Percentiles rank a stretch among this genome's conserved stretches.
phyloP scores from a whole-genome alignment of 2,113 vertebrate genomes.

The Phainopepla nitens region DNA sequence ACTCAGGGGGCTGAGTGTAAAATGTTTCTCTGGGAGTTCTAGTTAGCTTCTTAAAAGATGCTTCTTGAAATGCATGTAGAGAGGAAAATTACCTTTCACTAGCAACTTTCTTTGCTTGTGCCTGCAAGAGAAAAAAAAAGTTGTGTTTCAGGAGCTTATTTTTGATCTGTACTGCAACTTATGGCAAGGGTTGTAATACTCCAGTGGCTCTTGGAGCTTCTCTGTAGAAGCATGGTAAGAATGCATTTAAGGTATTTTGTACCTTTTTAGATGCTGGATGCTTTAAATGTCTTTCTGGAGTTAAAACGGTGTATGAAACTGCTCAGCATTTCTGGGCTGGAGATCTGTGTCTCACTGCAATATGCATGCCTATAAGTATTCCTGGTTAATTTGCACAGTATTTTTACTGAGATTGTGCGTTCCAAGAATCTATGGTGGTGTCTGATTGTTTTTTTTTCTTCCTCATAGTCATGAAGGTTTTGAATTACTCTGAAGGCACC shows the following conservation, averaged over 20 bases:
- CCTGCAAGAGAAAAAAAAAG: not conserved
- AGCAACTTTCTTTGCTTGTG: not conserved
- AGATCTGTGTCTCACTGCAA: not conserved
- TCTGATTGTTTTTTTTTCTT: not conserved
- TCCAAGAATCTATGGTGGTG: not conserved
- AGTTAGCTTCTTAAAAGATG: not conserved
- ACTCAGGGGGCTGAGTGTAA: not conserved
- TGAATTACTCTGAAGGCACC: not conserved
- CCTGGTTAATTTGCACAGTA: not conserved
- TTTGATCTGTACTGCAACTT: not conserved
- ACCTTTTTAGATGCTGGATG: not conserved
- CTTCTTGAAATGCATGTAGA: not conserved
- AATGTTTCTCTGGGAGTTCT: not conserved
- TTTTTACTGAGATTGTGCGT: not conserved
- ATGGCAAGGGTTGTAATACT: not conserved
- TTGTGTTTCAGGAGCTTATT: not conserved
- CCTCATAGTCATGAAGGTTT: not conserved
- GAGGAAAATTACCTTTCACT: not conserved
- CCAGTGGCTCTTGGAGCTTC: not conserved
- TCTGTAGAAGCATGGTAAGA: not conserved
- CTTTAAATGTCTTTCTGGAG: not conserved
- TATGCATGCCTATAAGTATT: not conserved
- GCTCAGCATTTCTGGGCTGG: not conserved
- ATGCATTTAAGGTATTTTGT: not conserved
- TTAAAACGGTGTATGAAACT: not conserved